Conservation (phyloP, 2,888 invertebrate genomes). For the Nephrotoma appendiculata region DNA sequence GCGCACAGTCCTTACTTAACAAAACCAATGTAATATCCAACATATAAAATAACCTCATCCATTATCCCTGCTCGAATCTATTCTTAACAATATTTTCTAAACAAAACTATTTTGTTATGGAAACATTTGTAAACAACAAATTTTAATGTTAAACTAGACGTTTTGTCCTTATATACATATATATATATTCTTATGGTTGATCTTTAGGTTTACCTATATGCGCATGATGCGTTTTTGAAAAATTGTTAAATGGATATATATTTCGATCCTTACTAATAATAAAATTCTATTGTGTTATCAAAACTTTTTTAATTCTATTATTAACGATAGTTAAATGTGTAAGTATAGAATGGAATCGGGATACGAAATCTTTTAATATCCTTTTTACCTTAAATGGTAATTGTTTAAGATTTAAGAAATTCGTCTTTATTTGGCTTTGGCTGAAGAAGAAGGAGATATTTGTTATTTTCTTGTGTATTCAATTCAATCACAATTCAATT, state of each 20-base stretch:
- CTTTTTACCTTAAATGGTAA: background rate
- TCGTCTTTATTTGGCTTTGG: background rate
- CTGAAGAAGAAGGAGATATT: background rate
- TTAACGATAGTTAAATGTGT: constrained; percentile 4
- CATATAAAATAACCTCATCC: background rate
- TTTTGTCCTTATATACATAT: background rate
- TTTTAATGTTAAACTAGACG: background rate
- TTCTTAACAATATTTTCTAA: background rate
- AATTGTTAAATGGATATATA: background rate
- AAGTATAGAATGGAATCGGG: background rate
- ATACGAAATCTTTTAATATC: constrained; percentile 2
- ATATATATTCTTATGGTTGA: background rate
- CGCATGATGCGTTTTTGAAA: background rate
- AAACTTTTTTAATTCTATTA: constrained; percentile 1
- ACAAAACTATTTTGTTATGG: constrained; percentile 3
- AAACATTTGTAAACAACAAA: constrained; percentile 3
- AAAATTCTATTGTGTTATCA: background rate
- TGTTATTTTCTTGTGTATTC: background rate
- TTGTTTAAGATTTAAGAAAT: background rate
- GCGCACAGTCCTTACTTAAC: background rate
- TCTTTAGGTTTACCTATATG: constrained; percentile 1
- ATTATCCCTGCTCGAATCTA: background rate
- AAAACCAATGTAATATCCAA: background rate
- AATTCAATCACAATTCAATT: background rate
- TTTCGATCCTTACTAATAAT: background rate